phyloP scores from a whole-genome alignment of 2,113 vertebrate species.

The Epinephelus cyanopodus region DNA sequence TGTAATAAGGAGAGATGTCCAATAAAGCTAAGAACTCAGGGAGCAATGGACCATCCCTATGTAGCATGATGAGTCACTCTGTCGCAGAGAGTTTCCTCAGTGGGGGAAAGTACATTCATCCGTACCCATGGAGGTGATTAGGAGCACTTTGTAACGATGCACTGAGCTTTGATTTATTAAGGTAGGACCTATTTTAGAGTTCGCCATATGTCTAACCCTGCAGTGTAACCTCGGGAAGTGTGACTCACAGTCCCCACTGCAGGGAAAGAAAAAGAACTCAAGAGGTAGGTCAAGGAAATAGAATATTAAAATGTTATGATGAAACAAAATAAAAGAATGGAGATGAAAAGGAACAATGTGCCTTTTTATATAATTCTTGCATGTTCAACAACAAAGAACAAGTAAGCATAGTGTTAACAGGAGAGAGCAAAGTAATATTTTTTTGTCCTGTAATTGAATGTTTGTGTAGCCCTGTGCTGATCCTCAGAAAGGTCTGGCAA shows the following conservation, averaged over 20 bases:
- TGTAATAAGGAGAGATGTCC: slow-evolving; percentile 33
- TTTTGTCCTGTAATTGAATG: slow-evolving; percentile 20
- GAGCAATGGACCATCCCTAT: slow-evolving; percentile 23
- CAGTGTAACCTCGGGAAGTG: slow-evolving; percentile 9
- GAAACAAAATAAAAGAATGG: background rate
- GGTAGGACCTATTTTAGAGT: slow-evolving; percentile 18
- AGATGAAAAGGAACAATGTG: background rate
- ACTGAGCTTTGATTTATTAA: slow-evolving; percentile 43
- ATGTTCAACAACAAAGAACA: background rate
- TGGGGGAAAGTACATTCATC: background rate
- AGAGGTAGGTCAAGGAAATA: background rate
- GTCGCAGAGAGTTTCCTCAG: slow-evolving; percentile 22
- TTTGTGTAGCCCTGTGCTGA: slow-evolving; percentile 3
- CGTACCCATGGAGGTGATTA: slow-evolving; percentile 46
- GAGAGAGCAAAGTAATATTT: background rate
- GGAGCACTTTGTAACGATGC: slow-evolving; percentile 6
- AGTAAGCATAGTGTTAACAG: background rate
- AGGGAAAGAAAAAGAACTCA: background rate
- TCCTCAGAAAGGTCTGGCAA: slow-evolving; percentile 14
- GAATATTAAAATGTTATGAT: slow-evolving; percentile 7
- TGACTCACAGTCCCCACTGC: slow-evolving; percentile 34
- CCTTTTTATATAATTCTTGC: background rate
- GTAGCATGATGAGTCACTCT: slow-evolving; percentile 50
- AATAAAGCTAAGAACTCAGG: slow-evolving; percentile 28
- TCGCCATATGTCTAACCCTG: slow-evolving; percentile 25